Base-by-base conservation (phyloP, 2,888 invertebrate genomes). In the Gari tellinella region DNA sequence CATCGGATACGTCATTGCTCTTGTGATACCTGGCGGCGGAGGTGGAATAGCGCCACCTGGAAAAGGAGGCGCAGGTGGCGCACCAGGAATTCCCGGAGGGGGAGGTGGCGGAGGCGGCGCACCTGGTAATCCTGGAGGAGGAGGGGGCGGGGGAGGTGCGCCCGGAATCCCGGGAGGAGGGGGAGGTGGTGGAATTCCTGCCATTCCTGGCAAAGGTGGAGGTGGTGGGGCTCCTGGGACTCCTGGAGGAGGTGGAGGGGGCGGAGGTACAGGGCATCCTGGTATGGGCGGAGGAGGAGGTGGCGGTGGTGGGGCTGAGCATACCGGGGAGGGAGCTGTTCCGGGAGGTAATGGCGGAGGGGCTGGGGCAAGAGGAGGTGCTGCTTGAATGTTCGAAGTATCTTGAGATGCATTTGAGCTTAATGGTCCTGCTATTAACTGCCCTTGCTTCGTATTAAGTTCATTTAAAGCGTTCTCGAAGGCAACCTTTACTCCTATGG, bases 291-390 rank as follows among this genome's bases (percentile, higher is more conserved):
- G 88, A 89, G 14, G 89, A 84, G 60, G 88, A 84, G 19, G 86
- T 79, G 51, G 89, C 85, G 26, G 58, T 17, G 38, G 90, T 89
- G 51, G 90, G 89, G 45, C 68, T 19, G 40, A 21, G 17, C 31
- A 57, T 48, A 14, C 64, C 66, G 23, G 55, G 65, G 89, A 89
- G 40, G 56, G 43, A 41, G 68, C 92, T 92, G 46, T 92, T 93
- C 60, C 92, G 94, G 0, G 93, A 51, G 21, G 73, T 55, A 19
- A 93, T 49, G 93, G 85, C 41, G 87, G 88, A 0, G 87, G 86
- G 15, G 88, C 83, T n/a, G 86, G 79, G 38, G 82, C 76, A 12
- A 77, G 56, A 15, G 57, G 52, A 45, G 63, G 21, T 15, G 23
- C 15, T 8, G 19, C 43, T 43, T 43, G 45, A 26, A 26, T 17